Percentiles rank a stretch among this genome's conserved stretches.
Conservation (phyloP, 2,888 invertebrate genomes). For the Metallyticus violacea region DNA sequence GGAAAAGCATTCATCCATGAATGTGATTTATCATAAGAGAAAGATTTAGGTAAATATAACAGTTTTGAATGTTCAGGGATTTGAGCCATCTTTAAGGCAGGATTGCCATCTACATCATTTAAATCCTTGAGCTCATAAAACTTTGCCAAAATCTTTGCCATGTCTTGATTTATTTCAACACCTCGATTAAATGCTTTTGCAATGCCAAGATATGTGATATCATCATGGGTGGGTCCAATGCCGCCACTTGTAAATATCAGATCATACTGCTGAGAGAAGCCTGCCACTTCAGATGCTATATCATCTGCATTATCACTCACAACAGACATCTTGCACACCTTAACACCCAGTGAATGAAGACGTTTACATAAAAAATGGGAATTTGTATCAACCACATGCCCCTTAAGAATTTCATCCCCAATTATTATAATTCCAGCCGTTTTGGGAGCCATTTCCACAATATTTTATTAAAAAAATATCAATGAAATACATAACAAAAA, state of each 20-base stretch:
- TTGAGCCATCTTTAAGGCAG: conserved; percentile 41
- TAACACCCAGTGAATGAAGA: conserved; percentile 53
- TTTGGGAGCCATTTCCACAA: conserved; percentile 9
- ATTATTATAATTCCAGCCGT: conserved; percentile 51
- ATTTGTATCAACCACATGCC: conserved; percentile 60
- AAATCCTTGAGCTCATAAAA: conserved; percentile 36
- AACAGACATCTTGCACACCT: conserved; percentile 54
- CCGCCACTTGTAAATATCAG: conserved; percentile 63
- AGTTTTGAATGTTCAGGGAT: conserved; percentile 41
- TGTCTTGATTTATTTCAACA: conserved; percentile 41
- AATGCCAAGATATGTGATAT: conserved; percentile 62
- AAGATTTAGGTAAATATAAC: conserved; percentile 36
- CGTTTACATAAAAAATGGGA: conserved; percentile 54
- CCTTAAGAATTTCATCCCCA: conserved; percentile 67
- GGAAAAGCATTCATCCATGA: conserved; percentile 35
- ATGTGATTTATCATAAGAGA: conserved; percentile 29
- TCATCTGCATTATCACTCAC: conserved; percentile 55
- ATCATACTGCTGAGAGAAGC: conserved; percentile 49
- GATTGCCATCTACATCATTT: conserved; percentile 35
- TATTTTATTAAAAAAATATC: background rate
- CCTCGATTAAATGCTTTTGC: conserved; percentile 46
- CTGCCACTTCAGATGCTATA: conserved; percentile 54
- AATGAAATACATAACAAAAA: background rate
- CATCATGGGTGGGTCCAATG: conserved; percentile 68
- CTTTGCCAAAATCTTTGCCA: conserved; percentile 40